Conservation (phyloP, 1,140 invertebrate genomes). For the Andricus grossulariae region DNA sequence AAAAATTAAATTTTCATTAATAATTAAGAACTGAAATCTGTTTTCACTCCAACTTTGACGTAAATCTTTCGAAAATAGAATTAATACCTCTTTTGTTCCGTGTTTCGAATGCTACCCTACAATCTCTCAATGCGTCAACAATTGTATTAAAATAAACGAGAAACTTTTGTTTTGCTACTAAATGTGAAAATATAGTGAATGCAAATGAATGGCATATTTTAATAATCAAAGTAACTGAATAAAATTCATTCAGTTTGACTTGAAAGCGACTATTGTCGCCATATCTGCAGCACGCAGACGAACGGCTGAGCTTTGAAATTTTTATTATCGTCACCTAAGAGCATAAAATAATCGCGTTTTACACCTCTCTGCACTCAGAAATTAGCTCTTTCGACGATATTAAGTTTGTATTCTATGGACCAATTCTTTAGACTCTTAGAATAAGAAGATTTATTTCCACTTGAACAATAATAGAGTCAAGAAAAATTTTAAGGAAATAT, state of each 20-base stretch:
- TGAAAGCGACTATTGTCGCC: slow-evolving; percentile 34
- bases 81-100: no score
- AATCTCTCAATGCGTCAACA: not conserved
- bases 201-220: not conserved
- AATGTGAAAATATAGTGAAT: not conserved
- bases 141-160: slow-evolving; percentile 2
- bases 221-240: slow-evolving; percentile 5
- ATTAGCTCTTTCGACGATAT: slow-evolving; percentile 58
- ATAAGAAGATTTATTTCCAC: slow-evolving; percentile 10
- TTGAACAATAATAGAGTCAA: not conserved
- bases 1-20: no score
- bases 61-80: no score
- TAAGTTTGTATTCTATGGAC: slow-evolving; percentile 41
- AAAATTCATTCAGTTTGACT: not conserved
- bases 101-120: no score
- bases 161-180: not conserved
- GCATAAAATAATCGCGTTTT: slow-evolving; percentile 59
- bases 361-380: slow-evolving; percentile 57
- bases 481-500: not conserved
- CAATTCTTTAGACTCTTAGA: not conserved
- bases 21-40: no score
- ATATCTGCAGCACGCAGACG: slow-evolving; percentile 54
- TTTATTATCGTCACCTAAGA: slow-evolving; percentile 55
- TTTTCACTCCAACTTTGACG: no score
- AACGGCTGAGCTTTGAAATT: slow-evolving; percentile 54